Percentiles rank a stretch among this genome's conserved stretches.
These are phyloP conservation scores for Megathymus violae DNA, from an alignment of 1,140 invertebrate species.

Conservation along the genomic window DNA sequence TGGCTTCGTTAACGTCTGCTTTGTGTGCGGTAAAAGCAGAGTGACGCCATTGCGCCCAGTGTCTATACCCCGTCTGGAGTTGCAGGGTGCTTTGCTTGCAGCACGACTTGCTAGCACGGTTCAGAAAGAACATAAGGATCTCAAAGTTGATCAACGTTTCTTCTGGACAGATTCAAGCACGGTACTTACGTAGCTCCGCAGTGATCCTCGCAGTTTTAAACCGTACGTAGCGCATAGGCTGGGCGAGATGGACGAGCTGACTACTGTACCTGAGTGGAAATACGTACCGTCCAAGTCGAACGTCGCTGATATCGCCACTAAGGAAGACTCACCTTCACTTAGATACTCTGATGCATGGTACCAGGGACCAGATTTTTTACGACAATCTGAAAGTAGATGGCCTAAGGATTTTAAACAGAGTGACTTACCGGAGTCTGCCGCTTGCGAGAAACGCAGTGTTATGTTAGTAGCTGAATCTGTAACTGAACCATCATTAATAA, in stretches of 20 bases:
- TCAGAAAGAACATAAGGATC: conserved; percentile 5
- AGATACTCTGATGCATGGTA: conserved; percentile 20
- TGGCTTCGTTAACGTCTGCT: conserved; percentile 5
- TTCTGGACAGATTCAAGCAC: conserved; percentile 16
- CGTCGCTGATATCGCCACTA: conserved; percentile 54
- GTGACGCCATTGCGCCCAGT: conserved; percentile 10
- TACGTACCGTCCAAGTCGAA: conserved; percentile 47
- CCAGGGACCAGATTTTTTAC: conserved; percentile 18
- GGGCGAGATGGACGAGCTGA: conserved; percentile 48
- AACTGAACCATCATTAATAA: conserved; percentile 3
- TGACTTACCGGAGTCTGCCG: background rate
- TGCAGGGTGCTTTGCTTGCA: conserved; percentile 10
- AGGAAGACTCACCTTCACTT: conserved; percentile 20
- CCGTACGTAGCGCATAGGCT: conserved; percentile 21
- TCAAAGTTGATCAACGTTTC: conserved; percentile 8
- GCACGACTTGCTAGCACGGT: conserved; percentile 3
- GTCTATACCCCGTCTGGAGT: conserved; percentile 11
- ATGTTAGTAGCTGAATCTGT: background rate
- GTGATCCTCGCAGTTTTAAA: conserved; percentile 13
- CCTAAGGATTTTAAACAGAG: conserved; percentile 8
- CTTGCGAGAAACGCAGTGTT: conserved; percentile 1
- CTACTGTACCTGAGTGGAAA: conserved; percentile 43
- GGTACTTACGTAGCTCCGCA: conserved; percentile 2
- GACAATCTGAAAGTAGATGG: background rate
- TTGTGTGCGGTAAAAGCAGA: conserved; percentile 5